Evolutionary conservation across 2,113 vertebrate genomes (phyloP), one percentile per base, ranked within the genome.

Genomic region (Apistogramma diplotaenia): DNA sequence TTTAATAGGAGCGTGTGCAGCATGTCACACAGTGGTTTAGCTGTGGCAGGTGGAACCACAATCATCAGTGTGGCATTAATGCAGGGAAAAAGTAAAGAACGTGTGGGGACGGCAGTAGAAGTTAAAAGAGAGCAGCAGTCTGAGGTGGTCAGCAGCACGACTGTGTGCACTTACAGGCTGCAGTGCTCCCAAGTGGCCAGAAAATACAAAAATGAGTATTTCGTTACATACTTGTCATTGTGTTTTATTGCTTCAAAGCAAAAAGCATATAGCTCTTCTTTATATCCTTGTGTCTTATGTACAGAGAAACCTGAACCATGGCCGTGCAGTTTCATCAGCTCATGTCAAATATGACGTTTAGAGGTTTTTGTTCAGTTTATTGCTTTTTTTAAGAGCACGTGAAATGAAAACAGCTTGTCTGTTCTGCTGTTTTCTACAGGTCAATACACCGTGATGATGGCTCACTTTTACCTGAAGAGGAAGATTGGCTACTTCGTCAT

Each of bases 401-500:
- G 10, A 59, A 46, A 13, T 15, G 4, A 4, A 15, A 21, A 6
- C 37, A 13, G n/a, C n/a, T 54, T 40, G n/a, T 46, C 25, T 78
- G 51, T 21, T 31, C 21, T 70, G 25, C 31, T 81, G 27, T 74
- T 51, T 51, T n/a, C 29, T 18, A 1, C 92, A 99, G 98, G 98
- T 11, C 96, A 99, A 87, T 99, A 99, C 89, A 98, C 97, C 0
- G 96, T 99, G 81, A 99, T 99, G 98, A 99, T 97, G 85, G 97
- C 97, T 33, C 97, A 99, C 85, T 99, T 99, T 92, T 97, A 97
- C 89, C 94, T 99, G 93, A 99, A 99, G 94, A 97, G 98, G 92
- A 99, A 99, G 94, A 99, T 99, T 0, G 98, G 98, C 15, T 99
- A 99, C 94, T 99, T 99, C 49, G 97, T 99, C 90, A 99, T 99